Evolutionary conservation across 2,797 vertebrate species (phyloP).

Genomic region (Tragelaphus eurycerus): DNA sequence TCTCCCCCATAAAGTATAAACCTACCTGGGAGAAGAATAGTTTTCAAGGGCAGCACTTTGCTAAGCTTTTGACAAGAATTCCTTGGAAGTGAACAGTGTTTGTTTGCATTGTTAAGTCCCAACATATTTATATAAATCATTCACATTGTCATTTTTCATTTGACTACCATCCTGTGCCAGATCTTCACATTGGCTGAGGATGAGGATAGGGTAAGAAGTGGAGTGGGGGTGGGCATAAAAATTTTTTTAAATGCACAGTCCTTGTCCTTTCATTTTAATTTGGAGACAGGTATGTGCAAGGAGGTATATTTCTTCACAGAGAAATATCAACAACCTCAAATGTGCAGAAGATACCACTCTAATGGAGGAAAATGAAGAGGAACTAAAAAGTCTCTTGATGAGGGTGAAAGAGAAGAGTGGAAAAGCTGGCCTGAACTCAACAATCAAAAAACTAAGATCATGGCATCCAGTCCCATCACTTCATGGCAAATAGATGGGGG

Average conservation of each 20-base stretch:
- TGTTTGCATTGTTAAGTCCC: not conserved
- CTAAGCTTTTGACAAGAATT: not conserved
- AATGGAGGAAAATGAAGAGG: not conserved
- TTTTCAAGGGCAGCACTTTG: not conserved
- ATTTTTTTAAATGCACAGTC: not conserved
- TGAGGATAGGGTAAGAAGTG: not conserved
- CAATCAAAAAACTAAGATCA: not conserved
- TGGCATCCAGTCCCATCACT: not conserved
- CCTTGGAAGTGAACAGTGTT: not conserved
- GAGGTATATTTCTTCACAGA: not conserved
- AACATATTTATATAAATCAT: not conserved
- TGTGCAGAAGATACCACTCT: not conserved
- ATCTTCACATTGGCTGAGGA: not conserved
- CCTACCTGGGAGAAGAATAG: not conserved
- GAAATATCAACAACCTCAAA: not conserved
- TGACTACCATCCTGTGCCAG: not conserved
- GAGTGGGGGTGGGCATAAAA: not conserved
- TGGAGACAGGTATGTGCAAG: not conserved
- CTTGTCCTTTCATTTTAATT: conserved; percentile 1
- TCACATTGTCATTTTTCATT: not conserved
- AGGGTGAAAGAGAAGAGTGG: not conserved
- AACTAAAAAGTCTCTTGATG: not conserved
- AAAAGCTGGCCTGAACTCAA: not conserved
- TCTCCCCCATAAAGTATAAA: not conserved
- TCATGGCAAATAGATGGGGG: not conserved